A percentile compares a stretch with the other conserved stretches of the same genome.
phyloP scores from a whole-genome alignment of 2,113 vertebrate species.

The Coreoperca whiteheadi region DNA sequence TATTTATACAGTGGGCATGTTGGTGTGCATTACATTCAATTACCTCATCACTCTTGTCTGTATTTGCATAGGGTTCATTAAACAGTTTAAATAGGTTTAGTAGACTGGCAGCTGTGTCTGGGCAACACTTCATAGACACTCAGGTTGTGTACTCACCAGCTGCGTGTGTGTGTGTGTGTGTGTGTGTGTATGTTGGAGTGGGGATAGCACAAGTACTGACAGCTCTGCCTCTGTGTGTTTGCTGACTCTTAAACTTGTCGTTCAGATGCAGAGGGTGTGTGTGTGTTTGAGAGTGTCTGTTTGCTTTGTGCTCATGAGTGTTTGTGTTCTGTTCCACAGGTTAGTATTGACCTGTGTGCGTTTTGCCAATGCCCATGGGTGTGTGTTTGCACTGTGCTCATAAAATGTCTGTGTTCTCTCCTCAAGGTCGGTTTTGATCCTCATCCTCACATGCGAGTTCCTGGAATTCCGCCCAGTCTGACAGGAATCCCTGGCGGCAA shows the following conservation, averaged over 20 bases:
- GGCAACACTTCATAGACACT: constrained; percentile 68
- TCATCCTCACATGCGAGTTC: constrained; percentile 93
- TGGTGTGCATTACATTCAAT: constrained; percentile 41
- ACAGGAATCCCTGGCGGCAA: constrained; percentile 96
- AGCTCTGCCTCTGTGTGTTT: constrained; percentile 63
- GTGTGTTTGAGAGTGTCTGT: constrained; percentile 53
- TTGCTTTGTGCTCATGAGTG: constrained; percentile 62
- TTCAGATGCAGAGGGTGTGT: constrained; percentile 53
- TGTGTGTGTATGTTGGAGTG: constrained; percentile 17
- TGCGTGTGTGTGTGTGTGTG: constrained; percentile 19
- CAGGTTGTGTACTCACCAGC: constrained; percentile 59
- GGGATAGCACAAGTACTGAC: constrained; percentile 24
- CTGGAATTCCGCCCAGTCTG: constrained; percentile 92
- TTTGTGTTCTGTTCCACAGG: constrained; percentile 62
- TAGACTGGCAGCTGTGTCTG: constrained; percentile 63
- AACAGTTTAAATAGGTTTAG: constrained; percentile 78
- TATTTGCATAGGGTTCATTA: constrained; percentile 78
- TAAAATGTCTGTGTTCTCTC: constrained; percentile 43
- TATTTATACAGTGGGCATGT: constrained; percentile 48
- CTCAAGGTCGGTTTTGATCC: constrained; percentile 94
- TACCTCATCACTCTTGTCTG: constrained; percentile 62
- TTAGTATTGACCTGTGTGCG: constrained; percentile 57
- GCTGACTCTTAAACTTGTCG: constrained; percentile 61
- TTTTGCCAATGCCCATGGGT: constrained; percentile 38
- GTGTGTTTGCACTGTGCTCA: constrained; percentile 55